A percentile compares a stretch with the other conserved stretches of the same genome.
Evolutionary conservation across 2,888 invertebrate species (phyloP).

Genomic region (Parnassius orleans): DNA sequence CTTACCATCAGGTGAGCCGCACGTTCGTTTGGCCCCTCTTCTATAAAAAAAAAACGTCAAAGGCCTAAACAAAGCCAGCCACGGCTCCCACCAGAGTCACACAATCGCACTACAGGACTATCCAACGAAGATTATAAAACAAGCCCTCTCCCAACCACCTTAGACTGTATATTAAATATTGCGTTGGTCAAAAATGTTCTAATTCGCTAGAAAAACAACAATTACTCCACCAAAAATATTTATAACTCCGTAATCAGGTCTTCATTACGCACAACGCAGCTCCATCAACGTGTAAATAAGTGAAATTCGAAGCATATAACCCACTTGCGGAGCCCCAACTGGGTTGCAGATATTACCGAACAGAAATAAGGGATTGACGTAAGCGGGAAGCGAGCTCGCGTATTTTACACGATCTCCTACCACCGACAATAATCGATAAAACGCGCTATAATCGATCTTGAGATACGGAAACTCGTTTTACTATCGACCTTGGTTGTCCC

Average conservation of each 20-base stretch:
- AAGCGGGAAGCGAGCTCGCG: slow-evolving; percentile 24
- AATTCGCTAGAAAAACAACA: neutral
- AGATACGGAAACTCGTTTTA: slow-evolving; percentile 7
- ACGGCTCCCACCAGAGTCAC: too few relatives aligned
- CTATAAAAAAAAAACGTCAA: too few relatives aligned
- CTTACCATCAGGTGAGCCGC: too few relatives aligned
- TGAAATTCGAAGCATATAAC: slow-evolving; percentile 45
- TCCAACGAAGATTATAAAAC: too few relatives aligned
- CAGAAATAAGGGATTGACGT: slow-evolving; percentile 34
- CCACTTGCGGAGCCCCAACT: slow-evolving; percentile 36
- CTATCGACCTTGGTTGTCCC: slow-evolving; percentile 7
- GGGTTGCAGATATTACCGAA: slow-evolving; percentile 34
- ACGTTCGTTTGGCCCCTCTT: too few relatives aligned
- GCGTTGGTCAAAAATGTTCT: too few relatives aligned
- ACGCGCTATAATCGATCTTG: neutral
- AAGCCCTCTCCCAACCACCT: too few relatives aligned
- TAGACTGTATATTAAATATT: too few relatives aligned
- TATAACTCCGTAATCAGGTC: slow-evolving; percentile 7
- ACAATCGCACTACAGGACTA: too few relatives aligned
- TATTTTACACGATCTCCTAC: slow-evolving; percentile 5
- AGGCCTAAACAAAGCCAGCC: too few relatives aligned
- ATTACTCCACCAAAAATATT: neutral
- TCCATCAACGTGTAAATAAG: slow-evolving; percentile 40
- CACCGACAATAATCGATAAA: slow-evolving; percentile 19
- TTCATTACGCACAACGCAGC: slow-evolving; percentile 32